A percentile compares a stretch with the other conserved stretches of the same genome.
phyloP scores from a whole-genome alignment of 2,888 invertebrate genomes.

The Byasa hedistus region DNA sequence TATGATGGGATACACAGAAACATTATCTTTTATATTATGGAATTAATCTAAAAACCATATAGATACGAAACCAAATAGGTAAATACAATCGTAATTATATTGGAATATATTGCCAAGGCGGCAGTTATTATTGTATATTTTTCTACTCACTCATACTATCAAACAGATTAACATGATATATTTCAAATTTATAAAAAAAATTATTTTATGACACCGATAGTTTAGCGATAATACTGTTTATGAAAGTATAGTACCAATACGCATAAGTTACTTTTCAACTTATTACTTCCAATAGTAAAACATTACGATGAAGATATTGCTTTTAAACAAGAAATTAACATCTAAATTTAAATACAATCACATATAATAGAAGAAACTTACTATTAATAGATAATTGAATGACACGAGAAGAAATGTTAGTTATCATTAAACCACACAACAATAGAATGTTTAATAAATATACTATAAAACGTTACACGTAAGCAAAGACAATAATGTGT shows the following conservation, averaged over 20 bases:
- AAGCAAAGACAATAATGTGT: slow-evolving; percentile 65
- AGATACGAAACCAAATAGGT: slow-evolving; percentile 16
- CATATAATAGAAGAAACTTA: slow-evolving; percentile 59
- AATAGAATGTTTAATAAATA: slow-evolving; percentile 31
- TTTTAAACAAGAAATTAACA: slow-evolving; percentile 57
- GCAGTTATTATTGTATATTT: slow-evolving; percentile 31
- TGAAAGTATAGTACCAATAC: slow-evolving; percentile 20
- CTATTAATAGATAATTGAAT: slow-evolving; percentile 42
- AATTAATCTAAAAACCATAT: slow-evolving; percentile 18
- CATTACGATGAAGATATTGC: slow-evolving; percentile 51
- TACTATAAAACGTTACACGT: slow-evolving; percentile 48
- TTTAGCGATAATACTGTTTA: slow-evolving; percentile 27
- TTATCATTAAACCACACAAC: slow-evolving; percentile 34
- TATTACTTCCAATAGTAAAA: slow-evolving; percentile 30
- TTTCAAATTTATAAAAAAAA: slow-evolving; percentile 8
- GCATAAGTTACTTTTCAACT: slow-evolving; percentile 17
- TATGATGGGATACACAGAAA: neutral
- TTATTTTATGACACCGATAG: slow-evolving; percentile 12
- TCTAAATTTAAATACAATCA: slow-evolving; percentile 59
- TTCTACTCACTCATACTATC: slow-evolving; percentile 32
- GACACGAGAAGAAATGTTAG: slow-evolving; percentile 39
- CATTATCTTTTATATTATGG: slow-evolving; percentile 3
- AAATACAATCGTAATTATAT: slow-evolving; percentile 47
- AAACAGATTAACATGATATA: slow-evolving; percentile 36
- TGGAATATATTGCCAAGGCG: slow-evolving; percentile 51